These are phyloP conservation scores for Zelostemma sp. DNA, from an alignment of 1,140 invertebrate species.

Conservation along the genomic window DNA sequence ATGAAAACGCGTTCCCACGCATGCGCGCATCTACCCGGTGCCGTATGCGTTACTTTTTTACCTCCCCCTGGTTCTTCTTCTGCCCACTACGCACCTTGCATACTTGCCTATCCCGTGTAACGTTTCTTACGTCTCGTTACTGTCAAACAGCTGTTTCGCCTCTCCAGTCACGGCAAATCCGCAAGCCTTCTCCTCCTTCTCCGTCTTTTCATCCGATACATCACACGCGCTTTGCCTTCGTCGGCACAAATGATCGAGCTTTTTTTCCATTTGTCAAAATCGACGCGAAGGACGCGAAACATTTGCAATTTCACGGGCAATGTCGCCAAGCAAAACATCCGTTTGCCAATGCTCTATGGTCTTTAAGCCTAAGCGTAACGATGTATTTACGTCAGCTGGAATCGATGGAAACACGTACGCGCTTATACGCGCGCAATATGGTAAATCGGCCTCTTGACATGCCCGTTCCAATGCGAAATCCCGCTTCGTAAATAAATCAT, in stretches of 20 bases:
- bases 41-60: conserved; percentile 37
- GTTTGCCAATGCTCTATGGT: conserved; percentile 1
- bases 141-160: conserved; percentile 41
- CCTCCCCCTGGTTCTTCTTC: conserved; percentile 17
- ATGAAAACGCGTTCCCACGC: conserved; percentile 48
- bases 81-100: conserved; percentile 39
- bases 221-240: conserved; percentile 7
- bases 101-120: conserved; percentile 38
- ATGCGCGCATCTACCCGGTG: conserved; percentile 42
- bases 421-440: conserved; percentile 14
- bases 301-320: conserved; percentile 5
- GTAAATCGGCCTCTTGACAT: conserved; percentile 1
- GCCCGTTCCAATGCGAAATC: conserved; percentile 6
- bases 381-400: conserved; percentile 8
- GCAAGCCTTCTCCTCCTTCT: conserved; percentile 15
- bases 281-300: conserved; percentile 5
- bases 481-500: conserved; percentile 13
- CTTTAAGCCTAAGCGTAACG: conserved; percentile 1
- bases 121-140: conserved; percentile 40
- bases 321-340: conserved; percentile 9
- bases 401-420: conserved; percentile 4
- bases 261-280: conserved; percentile 10
- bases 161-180: conserved; percentile 31
- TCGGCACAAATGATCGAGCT: no score
- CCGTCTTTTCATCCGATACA: conserved; percentile 26